Evolutionary conservation across 2,113 vertebrate genomes (phyloP).

Genomic region (Megaleporinus macrocephalus): DNA sequence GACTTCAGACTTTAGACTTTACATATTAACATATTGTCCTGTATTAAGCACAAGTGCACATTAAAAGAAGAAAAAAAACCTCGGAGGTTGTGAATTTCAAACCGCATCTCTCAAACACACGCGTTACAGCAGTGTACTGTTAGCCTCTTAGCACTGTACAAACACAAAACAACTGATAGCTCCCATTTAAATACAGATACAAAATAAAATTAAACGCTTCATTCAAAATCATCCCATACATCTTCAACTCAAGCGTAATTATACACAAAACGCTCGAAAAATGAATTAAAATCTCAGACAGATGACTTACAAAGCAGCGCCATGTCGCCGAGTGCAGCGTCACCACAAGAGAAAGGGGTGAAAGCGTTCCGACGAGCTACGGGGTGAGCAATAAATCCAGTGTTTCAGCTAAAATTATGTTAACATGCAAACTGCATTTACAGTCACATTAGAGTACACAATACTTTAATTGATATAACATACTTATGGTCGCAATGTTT

Average conservation of each 20-base stretch:
- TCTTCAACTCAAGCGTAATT: no score
- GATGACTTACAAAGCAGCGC: slow-evolving; percentile 74
- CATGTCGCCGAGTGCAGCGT: slow-evolving; percentile 82
- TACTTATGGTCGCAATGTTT: background rate
- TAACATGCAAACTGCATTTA: background rate
- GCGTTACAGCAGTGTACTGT: background rate
- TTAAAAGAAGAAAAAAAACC: background rate
- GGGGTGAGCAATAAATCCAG: background rate
- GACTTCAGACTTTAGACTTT: no score
- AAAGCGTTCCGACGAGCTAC: background rate
- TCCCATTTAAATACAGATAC: background rate
- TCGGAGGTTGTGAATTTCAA: background rate
- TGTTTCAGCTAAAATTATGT: no score
- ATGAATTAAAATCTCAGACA: slow-evolving; percentile 42
- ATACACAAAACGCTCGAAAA: background rate
- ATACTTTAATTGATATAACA: background rate
- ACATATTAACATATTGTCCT: background rate
- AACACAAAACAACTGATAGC: slow-evolving; percentile 2
- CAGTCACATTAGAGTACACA: background rate
- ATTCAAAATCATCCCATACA: background rate
- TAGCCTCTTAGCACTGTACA: slow-evolving; percentile 23
- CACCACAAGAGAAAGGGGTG: slow-evolving; percentile 66
- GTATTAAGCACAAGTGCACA: background rate
- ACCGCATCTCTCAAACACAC: background rate
- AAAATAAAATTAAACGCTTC: no score